phyloP scores from a whole-genome alignment of 2,888 invertebrate genomes.

The Abscondita cerata region DNA sequence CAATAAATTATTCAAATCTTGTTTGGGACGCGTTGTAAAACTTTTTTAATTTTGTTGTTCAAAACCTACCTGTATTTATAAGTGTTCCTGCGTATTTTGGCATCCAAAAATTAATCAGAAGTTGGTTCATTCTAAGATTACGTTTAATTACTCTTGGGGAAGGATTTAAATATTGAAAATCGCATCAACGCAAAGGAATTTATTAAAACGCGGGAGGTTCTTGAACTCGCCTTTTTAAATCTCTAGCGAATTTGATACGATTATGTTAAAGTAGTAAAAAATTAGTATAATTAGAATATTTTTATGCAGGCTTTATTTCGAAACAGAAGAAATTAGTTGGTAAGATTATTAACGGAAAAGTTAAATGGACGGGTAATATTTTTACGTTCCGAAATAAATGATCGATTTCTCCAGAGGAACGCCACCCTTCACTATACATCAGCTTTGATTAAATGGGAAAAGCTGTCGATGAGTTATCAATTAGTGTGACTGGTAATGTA shows the following conservation, averaged over 20 bases:
- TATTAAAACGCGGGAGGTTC: conserved; percentile 26
- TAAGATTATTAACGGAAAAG: too few relatives aligned
- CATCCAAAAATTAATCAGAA: conserved; percentile 30
- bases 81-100: conserved; percentile 19
- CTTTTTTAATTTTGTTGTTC: background rate
- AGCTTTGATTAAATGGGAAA: conserved; percentile 55
- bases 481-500: conserved; percentile 54
- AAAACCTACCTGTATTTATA: conserved; percentile 25
- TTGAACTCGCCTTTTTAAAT: conserved; percentile 22
- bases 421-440: conserved; percentile 55
- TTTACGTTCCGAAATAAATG: conserved; percentile 53
- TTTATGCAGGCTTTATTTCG: too few relatives aligned
- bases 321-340: too few relatives aligned
- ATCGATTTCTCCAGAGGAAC: conserved; percentile 57
- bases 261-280: too few relatives aligned
- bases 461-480: conserved; percentile 53
- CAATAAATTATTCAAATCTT: too few relatives aligned
- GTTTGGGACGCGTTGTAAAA: background rate
- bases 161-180: conserved; percentile 32
- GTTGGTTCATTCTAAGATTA: conserved; percentile 31
- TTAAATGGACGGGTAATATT: conserved; percentile 50
- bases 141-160: conserved; percentile 31
- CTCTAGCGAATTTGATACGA: too few relatives aligned
- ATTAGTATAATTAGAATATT: too few relatives aligned
- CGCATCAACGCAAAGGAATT: conserved; percentile 28